Evolutionary conservation across 2,113 vertebrate genomes (phyloP).

Genomic region (Chrysemys picta): DNA sequence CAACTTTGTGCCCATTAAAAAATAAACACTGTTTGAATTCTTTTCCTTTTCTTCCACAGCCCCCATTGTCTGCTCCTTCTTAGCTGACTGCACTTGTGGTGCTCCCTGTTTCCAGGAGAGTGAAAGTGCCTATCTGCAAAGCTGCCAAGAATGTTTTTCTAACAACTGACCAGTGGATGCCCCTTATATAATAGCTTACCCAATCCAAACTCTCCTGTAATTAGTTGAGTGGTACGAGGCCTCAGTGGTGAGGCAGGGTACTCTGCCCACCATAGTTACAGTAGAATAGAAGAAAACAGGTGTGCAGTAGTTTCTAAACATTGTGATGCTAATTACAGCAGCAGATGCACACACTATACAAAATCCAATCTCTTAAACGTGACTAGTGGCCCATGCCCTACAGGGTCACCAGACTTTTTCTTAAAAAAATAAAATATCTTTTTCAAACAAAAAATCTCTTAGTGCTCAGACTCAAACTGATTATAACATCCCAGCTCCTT

Average conservation of each 20-base stretch:
- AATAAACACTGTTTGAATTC: not conserved
- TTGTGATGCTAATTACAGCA: not conserved
- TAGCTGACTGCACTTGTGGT: slow-evolving; percentile 17
- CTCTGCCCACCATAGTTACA: not conserved
- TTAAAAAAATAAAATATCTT: not conserved
- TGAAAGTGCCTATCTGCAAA: slow-evolving; percentile 48
- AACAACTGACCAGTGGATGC: not conserved
- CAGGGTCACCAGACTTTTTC: not conserved
- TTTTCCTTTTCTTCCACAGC: not conserved
- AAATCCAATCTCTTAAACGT: slow-evolving; percentile 6
- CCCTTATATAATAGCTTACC: not conserved
- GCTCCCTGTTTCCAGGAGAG: slow-evolving; percentile 20
- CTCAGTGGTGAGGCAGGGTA: not conserved
- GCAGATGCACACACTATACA: not conserved
- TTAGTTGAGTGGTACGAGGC: slow-evolving; percentile 9
- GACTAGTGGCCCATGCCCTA: not conserved
- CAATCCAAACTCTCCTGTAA: slow-evolving; percentile 6
- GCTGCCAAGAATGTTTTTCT: slow-evolving; percentile 30
- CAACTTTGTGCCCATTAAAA: slow-evolving; percentile 38
- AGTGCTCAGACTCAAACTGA: not conserved
- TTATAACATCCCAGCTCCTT: not conserved
- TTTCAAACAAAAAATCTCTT: not conserved
- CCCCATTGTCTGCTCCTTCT: slow-evolving; percentile 4
- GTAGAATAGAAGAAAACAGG: not conserved
- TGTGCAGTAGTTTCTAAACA: not conserved